Conservation (phyloP, 2,797 vertebrate genomes). For the Lacerta bilineata region DNA sequence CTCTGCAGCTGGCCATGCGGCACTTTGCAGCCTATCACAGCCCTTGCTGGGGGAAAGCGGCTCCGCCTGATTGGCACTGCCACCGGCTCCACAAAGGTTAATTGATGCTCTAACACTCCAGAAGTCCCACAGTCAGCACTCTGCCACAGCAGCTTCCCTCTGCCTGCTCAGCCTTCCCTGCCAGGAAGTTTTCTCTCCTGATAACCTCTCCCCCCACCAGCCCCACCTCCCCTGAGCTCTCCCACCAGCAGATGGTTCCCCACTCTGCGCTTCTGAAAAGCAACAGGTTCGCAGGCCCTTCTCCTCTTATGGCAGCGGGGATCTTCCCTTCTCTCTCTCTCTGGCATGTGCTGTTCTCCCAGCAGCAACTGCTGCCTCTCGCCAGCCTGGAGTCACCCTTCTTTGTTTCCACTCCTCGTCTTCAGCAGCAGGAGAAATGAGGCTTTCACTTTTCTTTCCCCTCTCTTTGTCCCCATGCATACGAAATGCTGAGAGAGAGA, state of each 20-base stretch:
- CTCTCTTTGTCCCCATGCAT: neutral
- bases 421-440: neutral
- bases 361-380: neutral
- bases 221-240: neutral
- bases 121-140: slow-evolving; percentile 50
- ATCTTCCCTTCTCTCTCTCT: neutral
- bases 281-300: neutral
- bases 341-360: neutral
- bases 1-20: slow-evolving; percentile 44
- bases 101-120: slow-evolving; percentile 74
- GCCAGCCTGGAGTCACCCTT: neutral
- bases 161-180: slow-evolving; percentile 17
- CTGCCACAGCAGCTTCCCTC: slow-evolving; percentile 40
- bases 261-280: neutral
- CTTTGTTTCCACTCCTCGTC: too few species aligned
- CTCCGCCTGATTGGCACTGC: slow-evolving; percentile 56
- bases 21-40: slow-evolving; percentile 16
- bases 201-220: slow-evolving; percentile 13
- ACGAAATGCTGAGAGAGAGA: too few species aligned
- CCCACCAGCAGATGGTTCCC: neutral
- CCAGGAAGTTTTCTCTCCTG: slow-evolving; percentile 18
- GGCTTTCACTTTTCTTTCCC: neutral
- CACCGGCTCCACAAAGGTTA: slow-evolving; percentile 70
- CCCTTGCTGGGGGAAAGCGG: slow-evolving; percentile 36
- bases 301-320: neutral